Base-by-base conservation (phyloP, 2,888 invertebrate genomes). In the Volucella inanis region DNA sequence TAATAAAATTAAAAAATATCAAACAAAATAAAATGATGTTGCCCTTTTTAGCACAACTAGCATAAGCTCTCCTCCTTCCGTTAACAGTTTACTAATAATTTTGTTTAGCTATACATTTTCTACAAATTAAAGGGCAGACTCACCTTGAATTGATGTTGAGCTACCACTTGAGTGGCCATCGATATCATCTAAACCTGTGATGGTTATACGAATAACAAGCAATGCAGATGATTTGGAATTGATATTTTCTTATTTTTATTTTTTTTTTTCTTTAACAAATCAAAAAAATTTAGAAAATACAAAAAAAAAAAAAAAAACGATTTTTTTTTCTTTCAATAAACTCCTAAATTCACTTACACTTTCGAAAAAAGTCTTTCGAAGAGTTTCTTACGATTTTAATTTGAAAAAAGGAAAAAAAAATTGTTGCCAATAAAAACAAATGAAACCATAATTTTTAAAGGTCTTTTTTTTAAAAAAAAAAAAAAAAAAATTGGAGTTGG, bases 81-180 rank as follows among this genome's bases (percentile, higher is more conserved):
- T 68, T 4, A 31, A 31, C 31, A 31, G 31, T 31, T 31, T 31
- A 31, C 31, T 18, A 9, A 39, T 15, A 22, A 14, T 31, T 47
- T 38, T 50, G 8, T 45, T 38, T 54, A 41, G 8, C 15, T 45
- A 45, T 45, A 0, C 6, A 68, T 45, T 38, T 10, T 49, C 43
- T 50, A 70, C 15, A 67, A 52, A 70, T 12, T 59, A 45, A 49
- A 22, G 18, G 2, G 18, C 45, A 41, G 45, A 88, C 88, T 89
- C 93, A 95, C 94, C 94, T 94, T 94, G 94, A 91, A 94, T 92
- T 88, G 94, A 94, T 90, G 94, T 94, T 90, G 94, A 94, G 92
- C 94, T 94, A 92, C 94, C 94, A 92, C 94, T 94, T 93, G 94
- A 94, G 92, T 94, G 94, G 93, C 94, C 94, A 93, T 94, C 94